Evolutionary conservation across 2,888 invertebrate species (phyloP).

Genomic region (Noctua janthina): DNA sequence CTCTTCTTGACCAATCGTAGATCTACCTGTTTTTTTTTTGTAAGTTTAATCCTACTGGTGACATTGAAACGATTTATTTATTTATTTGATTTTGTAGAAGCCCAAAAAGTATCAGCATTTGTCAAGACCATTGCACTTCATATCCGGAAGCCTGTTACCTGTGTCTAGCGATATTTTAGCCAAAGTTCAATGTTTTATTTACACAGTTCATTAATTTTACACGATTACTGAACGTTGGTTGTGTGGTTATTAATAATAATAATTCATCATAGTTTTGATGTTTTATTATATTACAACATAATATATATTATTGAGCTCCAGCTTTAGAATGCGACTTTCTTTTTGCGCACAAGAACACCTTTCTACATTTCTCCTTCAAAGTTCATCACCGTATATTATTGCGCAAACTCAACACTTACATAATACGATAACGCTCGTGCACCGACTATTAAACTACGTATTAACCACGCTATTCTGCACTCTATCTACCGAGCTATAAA

Average conservation of each 20-base stretch:
- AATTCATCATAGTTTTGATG: neutral
- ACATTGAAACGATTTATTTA: neutral
- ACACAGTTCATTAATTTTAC: too few relatives aligned
- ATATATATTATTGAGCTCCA: neutral
- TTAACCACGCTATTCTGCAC: slow-evolving; percentile 48
- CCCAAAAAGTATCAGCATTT: neutral
- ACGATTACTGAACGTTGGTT: neutral
- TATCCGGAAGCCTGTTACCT: neutral
- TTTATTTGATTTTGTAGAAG: neutral
- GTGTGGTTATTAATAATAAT: too few relatives aligned
- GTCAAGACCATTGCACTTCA: slow-evolving; percentile 17
- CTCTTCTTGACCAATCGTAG: neutral
- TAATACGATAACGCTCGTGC: slow-evolving; percentile 49
- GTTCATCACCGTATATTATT: slow-evolving; percentile 43
- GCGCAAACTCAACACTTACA: slow-evolving; percentile 35
- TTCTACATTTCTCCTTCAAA: slow-evolving; percentile 35
- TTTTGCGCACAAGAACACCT: slow-evolving; percentile 5
- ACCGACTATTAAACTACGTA: slow-evolving; percentile 16
- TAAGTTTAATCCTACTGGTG: neutral
- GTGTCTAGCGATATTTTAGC: neutral
- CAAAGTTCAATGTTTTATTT: neutral
- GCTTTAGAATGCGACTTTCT: slow-evolving; percentile 7
- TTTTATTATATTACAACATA: too few relatives aligned
- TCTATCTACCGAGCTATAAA: slow-evolving; percentile 38
- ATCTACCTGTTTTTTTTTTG: neutral